phyloP scores from a whole-genome alignment of 2,888 invertebrate genomes.

The Meta bourneti region DNA sequence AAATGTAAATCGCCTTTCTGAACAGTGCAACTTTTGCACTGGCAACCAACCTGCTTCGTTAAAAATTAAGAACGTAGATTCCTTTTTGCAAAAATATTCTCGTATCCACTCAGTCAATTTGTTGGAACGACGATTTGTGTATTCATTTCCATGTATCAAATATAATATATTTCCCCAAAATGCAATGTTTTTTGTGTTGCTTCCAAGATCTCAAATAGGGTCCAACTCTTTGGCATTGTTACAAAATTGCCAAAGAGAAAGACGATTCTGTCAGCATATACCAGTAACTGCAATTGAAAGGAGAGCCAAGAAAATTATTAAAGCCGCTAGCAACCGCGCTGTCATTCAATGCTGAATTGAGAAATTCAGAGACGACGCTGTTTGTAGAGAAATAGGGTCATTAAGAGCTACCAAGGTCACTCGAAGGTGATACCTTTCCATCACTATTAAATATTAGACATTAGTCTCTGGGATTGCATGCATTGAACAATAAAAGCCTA shows the following conservation, averaged over 20 bases:
- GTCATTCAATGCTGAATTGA: conserved; percentile 20
- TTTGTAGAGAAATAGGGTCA: conserved; percentile 12
- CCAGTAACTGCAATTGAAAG: not conserved
- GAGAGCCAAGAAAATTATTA: conserved; percentile 41
- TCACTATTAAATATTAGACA: not conserved
- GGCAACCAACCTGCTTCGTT: too few relatives aligned
- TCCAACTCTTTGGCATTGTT: conserved; percentile 27
- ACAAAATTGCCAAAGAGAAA: conserved; percentile 19
- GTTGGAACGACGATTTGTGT: too few relatives aligned
- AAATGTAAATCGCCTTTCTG: too few relatives aligned
- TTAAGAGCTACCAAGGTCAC: not conserved
- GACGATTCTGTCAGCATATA: conserved; percentile 7
- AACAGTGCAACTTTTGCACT: too few relatives aligned
- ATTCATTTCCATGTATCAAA: not conserved
- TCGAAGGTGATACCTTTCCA: not conserved
- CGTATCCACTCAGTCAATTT: too few relatives aligned
- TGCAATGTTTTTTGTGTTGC: not conserved
- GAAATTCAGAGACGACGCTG: conserved; percentile 18
- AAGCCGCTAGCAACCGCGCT: conserved; percentile 3
- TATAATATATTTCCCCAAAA: not conserved
- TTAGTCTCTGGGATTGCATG: too few relatives aligned
- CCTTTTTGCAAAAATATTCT: too few relatives aligned
- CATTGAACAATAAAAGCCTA: too few relatives aligned
- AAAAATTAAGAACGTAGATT: too few relatives aligned
- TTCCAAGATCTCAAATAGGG: not conserved